phyloP scores from a whole-genome alignment of 2,888 invertebrate genomes.

The Bedellia somnulentella region DNA sequence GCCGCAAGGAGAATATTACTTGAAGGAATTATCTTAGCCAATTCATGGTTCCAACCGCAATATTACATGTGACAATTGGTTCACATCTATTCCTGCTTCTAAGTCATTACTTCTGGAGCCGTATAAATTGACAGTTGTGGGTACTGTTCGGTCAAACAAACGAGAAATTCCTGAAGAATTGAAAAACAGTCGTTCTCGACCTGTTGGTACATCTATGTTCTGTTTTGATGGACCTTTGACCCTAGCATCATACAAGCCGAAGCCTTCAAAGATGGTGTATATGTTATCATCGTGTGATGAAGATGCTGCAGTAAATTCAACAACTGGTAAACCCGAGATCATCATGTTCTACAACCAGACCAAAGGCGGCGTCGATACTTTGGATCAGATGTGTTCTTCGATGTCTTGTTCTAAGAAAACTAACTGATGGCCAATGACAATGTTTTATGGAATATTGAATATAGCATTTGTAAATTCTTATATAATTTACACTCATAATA shows the following conservation, averaged over 20 bases:
- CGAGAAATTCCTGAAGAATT: no score
- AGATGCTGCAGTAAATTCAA: constrained; percentile 7
- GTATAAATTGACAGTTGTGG: no score
- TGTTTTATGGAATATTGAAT: constrained; percentile 10
- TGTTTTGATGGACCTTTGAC: constrained; percentile 15
- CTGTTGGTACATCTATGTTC: constrained; percentile 16
- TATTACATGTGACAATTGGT: no score
- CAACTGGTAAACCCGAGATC: constrained; percentile 11
- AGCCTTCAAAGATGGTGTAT: constrained; percentile 13
- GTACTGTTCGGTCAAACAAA: no score
- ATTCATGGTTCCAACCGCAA: no score
- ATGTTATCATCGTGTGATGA: constrained; percentile 11
- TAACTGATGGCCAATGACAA: no score
- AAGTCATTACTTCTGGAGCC: no score
- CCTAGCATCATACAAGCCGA: constrained; percentile 17
- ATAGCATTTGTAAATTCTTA: constrained; percentile 12
- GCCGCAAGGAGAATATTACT: no score
- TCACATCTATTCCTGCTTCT: no score
- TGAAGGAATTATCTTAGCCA: no score
- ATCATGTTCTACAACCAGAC: constrained; percentile 14
- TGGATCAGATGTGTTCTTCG: no score
- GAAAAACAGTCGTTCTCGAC: constrained; percentile 8
- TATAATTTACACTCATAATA: constrained; percentile 11
- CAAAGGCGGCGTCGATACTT: constrained; percentile 14
- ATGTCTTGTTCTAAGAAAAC: constrained; percentile 13